Base-by-base conservation (phyloP, 1,140 invertebrate species). In the Palaemon carinicauda region DNA sequence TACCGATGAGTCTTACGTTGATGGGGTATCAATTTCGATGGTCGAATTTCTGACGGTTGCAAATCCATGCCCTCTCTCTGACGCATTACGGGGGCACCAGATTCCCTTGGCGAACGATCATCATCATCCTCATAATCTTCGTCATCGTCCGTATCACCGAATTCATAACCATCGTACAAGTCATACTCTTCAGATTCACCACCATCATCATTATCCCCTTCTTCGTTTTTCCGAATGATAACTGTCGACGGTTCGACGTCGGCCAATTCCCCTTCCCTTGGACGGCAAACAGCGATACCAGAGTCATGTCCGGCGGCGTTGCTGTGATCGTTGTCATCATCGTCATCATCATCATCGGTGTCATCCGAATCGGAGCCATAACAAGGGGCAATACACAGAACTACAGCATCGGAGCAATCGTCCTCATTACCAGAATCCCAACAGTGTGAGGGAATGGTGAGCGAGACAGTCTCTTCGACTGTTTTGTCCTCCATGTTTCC, bases 291-390 rank as follows among this genome's bases (percentile, higher is more conserved):
- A 7, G 78, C 83, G n/a, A 86, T 86, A 3, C 83, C 83, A 2
- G 83, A 86, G 77, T 86, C 83, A 29, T 86, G 83, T 17, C 77
- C 83, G 9, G 78, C 83, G 7, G 80, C 54, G 29, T 33, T 27
- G 21, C 77, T 54, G 31, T 52, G 78, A n/a, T 51, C 73, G n/a
- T 7, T 7, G 5, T 79, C 75, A n/a, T 86, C 82, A 21, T 74
- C 80, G 1, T 82, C 80, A n/a, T 73, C 65, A 15, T 74, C 78
- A 29, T 41, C 29, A 9, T 54, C 50, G 12, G 27, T 19, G 21
- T 80, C 77, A 31, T 86, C 83, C 3, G 83, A 73, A 31, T 86
- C 77, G 1, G 83, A 86, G 51, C 69, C 78, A 33, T 86, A 86
- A 51, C 83, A 86, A 3, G 77, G 83, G 54, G 83, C 75, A 29